phyloP scores from a whole-genome alignment of 2,113 vertebrate genomes.

The Sardina pilchardus region DNA sequence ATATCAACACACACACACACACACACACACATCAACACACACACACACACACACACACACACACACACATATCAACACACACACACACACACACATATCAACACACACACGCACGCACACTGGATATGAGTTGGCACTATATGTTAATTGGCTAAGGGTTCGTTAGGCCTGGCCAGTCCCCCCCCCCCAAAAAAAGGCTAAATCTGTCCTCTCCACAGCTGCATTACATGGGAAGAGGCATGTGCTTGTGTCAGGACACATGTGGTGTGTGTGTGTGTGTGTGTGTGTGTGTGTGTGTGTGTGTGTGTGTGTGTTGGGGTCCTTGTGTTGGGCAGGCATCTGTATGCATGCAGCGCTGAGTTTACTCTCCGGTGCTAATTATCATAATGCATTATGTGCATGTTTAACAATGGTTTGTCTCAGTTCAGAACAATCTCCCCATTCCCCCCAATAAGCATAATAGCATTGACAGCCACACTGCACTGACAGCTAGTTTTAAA shows the following conservation, averaged over 20 bases:
- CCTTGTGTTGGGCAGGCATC: background rate
- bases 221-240: background rate
- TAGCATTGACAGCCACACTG: conserved; percentile 5
- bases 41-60: background rate
- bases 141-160: background rate
- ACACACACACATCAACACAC: background rate
- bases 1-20: background rate
- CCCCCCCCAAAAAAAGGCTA: background rate
- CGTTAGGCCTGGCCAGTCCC: background rate
- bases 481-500: conserved; percentile 5
- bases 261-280: background rate
- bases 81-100: background rate
- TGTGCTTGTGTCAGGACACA: background rate
- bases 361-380: conserved; percentile 11
- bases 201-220: background rate
- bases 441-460: background rate
- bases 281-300: background rate
- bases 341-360: background rate
- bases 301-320: background rate
- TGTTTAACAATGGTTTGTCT: conserved; percentile 11
- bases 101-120: background rate
- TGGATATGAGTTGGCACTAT: conserved; percentile 1
- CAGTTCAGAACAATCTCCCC: background rate
- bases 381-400: conserved; percentile 16
- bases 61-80: background rate